Percentiles rank a stretch among this genome's conserved stretches.
Evolutionary conservation across 2,888 invertebrate species (phyloP).

Genomic region (Oasisia sp.): DNA sequence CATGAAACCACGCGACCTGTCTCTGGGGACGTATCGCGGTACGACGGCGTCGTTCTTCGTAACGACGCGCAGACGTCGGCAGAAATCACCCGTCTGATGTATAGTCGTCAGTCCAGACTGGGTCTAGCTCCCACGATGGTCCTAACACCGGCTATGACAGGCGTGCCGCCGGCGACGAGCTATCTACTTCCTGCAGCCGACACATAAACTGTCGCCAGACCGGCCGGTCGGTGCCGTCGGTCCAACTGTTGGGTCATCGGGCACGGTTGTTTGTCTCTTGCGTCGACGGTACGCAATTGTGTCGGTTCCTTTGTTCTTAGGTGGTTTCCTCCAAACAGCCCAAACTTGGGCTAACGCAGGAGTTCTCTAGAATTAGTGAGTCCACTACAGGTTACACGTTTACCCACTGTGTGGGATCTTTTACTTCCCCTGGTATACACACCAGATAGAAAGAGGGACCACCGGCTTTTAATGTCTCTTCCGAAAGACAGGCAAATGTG

Average conservation of each 20-base stretch:
- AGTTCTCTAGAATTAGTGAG: too few species aligned
- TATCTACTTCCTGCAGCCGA: background rate
- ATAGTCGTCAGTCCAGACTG: background rate
- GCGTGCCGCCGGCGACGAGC: background rate
- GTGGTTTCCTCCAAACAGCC: too few species aligned
- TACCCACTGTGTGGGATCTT: too few species aligned
- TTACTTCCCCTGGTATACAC: too few species aligned
- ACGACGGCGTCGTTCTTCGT: background rate
- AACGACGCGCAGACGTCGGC: background rate
- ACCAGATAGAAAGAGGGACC: too few species aligned
- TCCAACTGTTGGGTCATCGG: background rate
- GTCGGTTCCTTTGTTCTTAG: background rate
- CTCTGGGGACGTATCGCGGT: background rate
- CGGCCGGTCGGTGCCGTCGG: background rate
- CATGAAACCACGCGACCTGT: background rate
- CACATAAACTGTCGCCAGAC: background rate
- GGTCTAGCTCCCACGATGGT: background rate
- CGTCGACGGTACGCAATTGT: background rate
- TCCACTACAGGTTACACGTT: too few species aligned
- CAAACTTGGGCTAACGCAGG: too few species aligned
- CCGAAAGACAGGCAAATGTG: too few species aligned
- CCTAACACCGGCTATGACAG: background rate
- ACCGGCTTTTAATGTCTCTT: too few species aligned
- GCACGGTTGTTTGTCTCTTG: background rate
- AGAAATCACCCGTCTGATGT: constrained; percentile 6